Percentiles rank a stretch among this genome's conserved stretches.
Conservation (phyloP, 2,888 invertebrate genomes). For the Dastarcus helophoroides region DNA sequence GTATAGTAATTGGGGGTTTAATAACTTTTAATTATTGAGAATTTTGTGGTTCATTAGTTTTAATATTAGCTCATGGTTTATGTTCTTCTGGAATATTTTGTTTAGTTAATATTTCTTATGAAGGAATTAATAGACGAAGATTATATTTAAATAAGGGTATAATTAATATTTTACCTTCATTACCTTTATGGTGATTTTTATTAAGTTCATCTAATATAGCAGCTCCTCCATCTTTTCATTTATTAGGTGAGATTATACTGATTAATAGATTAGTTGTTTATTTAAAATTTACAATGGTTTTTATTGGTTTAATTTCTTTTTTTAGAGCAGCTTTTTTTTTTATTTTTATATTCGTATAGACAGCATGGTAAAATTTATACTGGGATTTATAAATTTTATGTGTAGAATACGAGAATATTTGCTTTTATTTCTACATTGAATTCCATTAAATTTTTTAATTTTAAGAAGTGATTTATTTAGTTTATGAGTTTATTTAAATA, state of each 20-base stretch:
- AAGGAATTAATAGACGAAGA: conserved; percentile 46
- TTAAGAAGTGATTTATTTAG: conserved; percentile 42
- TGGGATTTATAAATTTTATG: conserved; percentile 41
- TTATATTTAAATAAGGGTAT: conserved; percentile 50
- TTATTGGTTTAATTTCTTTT: conserved; percentile 48
- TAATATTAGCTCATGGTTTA: conserved; percentile 55
- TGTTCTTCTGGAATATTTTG: conserved; percentile 54
- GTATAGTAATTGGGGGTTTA: conserved; percentile 46
- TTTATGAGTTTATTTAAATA: conserved; percentile 49
- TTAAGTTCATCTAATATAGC: conserved; percentile 52
- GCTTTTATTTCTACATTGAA: conserved; percentile 49
- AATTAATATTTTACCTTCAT: conserved; percentile 46
- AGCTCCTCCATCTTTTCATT: too few species aligned
- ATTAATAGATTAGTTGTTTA: conserved; percentile 47
- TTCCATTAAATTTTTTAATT: too few species aligned
- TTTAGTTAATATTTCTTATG: conserved; percentile 51
- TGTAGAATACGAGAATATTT: conserved; percentile 46
- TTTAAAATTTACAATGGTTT: conserved; percentile 42
- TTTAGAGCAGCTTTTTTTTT: conserved; percentile 52
- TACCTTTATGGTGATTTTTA: conserved; percentile 55
- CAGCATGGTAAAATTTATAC: conserved; percentile 49
- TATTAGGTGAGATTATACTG: conserved; percentile 53
- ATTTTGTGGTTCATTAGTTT: conserved; percentile 40
- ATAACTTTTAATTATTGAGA: conserved; percentile 46
- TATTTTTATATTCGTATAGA: conserved; percentile 50